Evolutionary conservation across 2,113 vertebrate species (phyloP).

Genomic region (Neotoma lepida): DNA sequence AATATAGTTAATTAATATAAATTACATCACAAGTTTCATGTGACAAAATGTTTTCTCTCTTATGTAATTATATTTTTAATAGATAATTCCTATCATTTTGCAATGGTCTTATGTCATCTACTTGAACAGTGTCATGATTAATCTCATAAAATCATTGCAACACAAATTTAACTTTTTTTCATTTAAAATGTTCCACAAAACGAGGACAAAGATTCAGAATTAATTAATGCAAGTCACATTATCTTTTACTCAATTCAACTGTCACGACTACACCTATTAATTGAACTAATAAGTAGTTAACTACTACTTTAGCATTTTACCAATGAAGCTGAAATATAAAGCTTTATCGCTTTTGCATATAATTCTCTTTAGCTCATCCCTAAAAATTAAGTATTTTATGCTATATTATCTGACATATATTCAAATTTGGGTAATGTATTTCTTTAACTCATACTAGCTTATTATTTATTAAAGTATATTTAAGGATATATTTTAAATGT

Average conservation of each 20-base stretch:
- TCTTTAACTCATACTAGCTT: not conserved
- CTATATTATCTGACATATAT: slow-evolving; percentile 28
- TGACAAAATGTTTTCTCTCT: not conserved
- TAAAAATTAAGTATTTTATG: slow-evolving; percentile 55
- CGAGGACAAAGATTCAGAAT: slow-evolving; percentile 41
- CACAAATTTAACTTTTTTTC: slow-evolving; percentile 52
- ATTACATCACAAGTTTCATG: slow-evolving; percentile 53
- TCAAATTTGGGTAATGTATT: slow-evolving; percentile 45
- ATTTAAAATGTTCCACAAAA: slow-evolving; percentile 46
- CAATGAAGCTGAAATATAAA: slow-evolving; percentile 57
- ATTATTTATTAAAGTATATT: not conserved
- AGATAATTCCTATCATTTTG: not conserved
- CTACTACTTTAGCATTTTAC: slow-evolving; percentile 43
- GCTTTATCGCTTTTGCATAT: slow-evolving; percentile 24
- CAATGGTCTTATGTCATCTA: slow-evolving; percentile 16
- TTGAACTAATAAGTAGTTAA: slow-evolving; percentile 51
- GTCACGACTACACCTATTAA: slow-evolving; percentile 41
- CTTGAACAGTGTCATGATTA: slow-evolving; percentile 17
- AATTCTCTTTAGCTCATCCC: slow-evolving; percentile 43
- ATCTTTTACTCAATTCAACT: slow-evolving; percentile 54
- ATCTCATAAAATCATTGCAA: slow-evolving; percentile 50
- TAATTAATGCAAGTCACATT: slow-evolving; percentile 44
- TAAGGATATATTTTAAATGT: not conserved
- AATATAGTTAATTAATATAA: slow-evolving; percentile 42
- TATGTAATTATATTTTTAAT: not conserved